phyloP scores from a whole-genome alignment of 2,888 invertebrate species.

The Stenichneumon culpator region DNA sequence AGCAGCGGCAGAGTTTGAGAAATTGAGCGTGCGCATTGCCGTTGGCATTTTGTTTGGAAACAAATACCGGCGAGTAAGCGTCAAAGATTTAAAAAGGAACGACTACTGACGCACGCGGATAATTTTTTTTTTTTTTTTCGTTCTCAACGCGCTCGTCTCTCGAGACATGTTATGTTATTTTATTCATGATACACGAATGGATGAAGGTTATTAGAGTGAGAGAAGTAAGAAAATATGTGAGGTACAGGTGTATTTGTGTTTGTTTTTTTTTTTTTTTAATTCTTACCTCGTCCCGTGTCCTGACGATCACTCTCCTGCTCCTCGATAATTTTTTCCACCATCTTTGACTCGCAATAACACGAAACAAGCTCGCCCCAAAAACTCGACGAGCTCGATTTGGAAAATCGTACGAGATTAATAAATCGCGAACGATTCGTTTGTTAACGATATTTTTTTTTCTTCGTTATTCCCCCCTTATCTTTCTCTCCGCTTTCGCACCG shows the following conservation, averaged over 20 bases:
- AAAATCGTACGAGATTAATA: conserved; percentile 14
- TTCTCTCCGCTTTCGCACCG: conserved; percentile 73
- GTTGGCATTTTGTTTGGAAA: conserved; percentile 45
- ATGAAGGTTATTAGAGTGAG: background rate
- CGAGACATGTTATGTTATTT: background rate
- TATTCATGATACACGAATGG: background rate
- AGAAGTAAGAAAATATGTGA: conserved; percentile 2
- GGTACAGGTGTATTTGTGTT: background rate
- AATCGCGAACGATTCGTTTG: conserved; percentile 10
- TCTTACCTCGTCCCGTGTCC: conserved; percentile 78
- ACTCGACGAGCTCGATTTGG: conserved; percentile 13
- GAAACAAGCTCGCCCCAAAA: background rate
- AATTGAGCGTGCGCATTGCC: background rate
- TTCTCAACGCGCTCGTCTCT: background rate
- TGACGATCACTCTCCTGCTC: conserved; percentile 86
- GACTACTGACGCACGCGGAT: conserved; percentile 40
- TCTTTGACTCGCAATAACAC: conserved; percentile 77
- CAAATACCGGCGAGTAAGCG: conserved; percentile 44
- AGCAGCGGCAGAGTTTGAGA: background rate
- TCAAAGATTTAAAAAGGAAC: conserved; percentile 4
- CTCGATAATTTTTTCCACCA: conserved; percentile 90
- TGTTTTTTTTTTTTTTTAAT: background rate
- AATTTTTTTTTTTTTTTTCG: too few relatives aligned
- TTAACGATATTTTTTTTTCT: conserved; percentile 3
- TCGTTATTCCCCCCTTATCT: conserved; percentile 43